Conservation (phyloP, 2,113 vertebrate genomes). For the Trematomus loennbergii region DNA sequence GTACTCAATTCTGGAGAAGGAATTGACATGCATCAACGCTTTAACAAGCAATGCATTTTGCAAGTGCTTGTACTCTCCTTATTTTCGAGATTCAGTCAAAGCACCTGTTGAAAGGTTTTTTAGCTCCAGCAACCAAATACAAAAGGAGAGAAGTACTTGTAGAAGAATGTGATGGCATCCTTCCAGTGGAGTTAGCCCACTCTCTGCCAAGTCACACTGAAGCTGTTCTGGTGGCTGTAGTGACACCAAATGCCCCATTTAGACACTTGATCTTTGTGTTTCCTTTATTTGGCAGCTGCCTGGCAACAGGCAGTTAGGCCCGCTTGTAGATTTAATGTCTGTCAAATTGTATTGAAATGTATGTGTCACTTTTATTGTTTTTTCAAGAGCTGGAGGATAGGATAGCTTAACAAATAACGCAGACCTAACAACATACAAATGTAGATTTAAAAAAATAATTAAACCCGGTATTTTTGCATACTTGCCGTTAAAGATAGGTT, state of each 20-base stretch:
- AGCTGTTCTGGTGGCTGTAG: slow-evolving; percentile 74
- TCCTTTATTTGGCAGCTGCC: slow-evolving; percentile 72
- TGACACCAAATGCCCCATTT: slow-evolving; percentile 73
- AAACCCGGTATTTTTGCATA: too few relatives aligned
- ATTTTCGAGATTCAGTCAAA: slow-evolving; percentile 38
- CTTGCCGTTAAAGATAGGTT: too few relatives aligned
- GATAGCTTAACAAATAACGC: neutral
- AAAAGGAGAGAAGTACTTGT: slow-evolving; percentile 66
- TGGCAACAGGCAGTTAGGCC: slow-evolving; percentile 65
- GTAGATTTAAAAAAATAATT: too few relatives aligned
- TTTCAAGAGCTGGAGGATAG: neutral
- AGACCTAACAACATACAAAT: too few relatives aligned
- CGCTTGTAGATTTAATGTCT: slow-evolving; percentile 53
- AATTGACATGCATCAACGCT: slow-evolving; percentile 39
- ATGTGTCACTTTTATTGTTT: slow-evolving; percentile 45
- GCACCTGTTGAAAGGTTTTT: slow-evolving; percentile 64
- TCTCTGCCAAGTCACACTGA: slow-evolving; percentile 72
- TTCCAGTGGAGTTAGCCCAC: slow-evolving; percentile 70
- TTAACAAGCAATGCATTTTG: slow-evolving; percentile 44
- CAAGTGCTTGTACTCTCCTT: slow-evolving; percentile 44
- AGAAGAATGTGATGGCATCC: slow-evolving; percentile 69
- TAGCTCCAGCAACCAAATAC: slow-evolving; percentile 55
- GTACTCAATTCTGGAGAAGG: slow-evolving; percentile 30
- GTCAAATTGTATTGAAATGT: slow-evolving; percentile 49
- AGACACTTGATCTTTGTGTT: slow-evolving; percentile 77